phyloP scores from a whole-genome alignment of 2,113 vertebrate species.

The Melanocharis versteri region DNA sequence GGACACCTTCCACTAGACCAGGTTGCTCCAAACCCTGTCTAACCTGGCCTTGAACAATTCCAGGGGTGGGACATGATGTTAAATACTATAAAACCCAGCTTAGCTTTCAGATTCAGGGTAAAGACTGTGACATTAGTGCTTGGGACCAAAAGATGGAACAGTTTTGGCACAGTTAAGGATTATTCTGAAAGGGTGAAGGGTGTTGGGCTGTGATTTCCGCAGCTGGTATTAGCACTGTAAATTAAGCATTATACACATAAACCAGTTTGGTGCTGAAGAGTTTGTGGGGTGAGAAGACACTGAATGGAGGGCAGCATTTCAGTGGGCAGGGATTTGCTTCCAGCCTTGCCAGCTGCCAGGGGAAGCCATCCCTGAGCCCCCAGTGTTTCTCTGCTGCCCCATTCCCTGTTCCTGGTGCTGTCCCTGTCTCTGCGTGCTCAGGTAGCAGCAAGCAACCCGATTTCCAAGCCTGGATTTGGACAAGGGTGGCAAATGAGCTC shows the following conservation, averaged over 20 bases:
- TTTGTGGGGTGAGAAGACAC: background rate
- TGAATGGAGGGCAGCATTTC: background rate
- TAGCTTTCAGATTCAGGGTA: background rate
- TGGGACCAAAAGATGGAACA: background rate
- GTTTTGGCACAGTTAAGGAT: background rate
- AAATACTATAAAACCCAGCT: background rate
- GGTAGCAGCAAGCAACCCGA: background rate
- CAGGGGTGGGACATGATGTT: background rate
- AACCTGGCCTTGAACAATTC: background rate
- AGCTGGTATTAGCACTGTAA: background rate
- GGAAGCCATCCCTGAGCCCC: background rate
- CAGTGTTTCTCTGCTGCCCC: background rate
- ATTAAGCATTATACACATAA: accelerated
- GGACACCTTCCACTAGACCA: background rate
- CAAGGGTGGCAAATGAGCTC: background rate
- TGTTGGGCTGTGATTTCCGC: background rate
- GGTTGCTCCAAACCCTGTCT: background rate
- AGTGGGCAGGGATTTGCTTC: background rate
- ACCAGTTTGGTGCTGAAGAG: background rate
- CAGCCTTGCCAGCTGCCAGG: background rate
- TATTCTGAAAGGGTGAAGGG: background rate
- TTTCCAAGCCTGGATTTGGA: background rate
- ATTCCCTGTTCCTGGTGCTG: background rate
- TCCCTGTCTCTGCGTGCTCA: background rate
- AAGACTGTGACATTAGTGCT: background rate